Base-by-base conservation (phyloP, 2,888 invertebrate genomes). In the Ephialtes manifestator region DNA sequence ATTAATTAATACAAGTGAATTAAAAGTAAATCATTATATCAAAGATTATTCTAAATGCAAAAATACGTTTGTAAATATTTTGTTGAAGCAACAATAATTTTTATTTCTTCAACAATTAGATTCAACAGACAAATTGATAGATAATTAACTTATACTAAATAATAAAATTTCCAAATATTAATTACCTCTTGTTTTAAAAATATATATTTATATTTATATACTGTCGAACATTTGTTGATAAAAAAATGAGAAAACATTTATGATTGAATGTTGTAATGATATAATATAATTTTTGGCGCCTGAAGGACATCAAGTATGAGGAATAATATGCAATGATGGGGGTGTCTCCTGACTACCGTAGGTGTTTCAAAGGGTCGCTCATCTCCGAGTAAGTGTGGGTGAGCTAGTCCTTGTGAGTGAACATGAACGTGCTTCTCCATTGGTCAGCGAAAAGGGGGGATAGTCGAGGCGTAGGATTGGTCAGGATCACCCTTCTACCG, bases 361-460 rank as follows among this genome's bases (percentile, higher is more conserved):
- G 74, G 76, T 81, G 81, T 78, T 74, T 11, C 78, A 68, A 78
- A 81, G 81, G 84, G 84, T 81, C 74, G 74, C 60, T 75, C 55
- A 39, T 70, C 28, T 20, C 24, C 15, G 70, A 5, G 76, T 75
- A 58, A 55, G 68, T 48, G 60, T 28, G 63, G 63, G 43, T 58
- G 48, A 82, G 28, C 58, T 55, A 39, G 81, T 43, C 79, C 53
- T 53, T 15, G 71, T 76, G 85, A 79, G 76, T 72, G 80, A 82
- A 71, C 39, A 53, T 78, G 63, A 83, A 78, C 83, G 88, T 85
- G 89, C 86, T 86, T 86, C 87, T 90, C 91, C 90, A 94, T 94
- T 94, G 94, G 94, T 93, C 94, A 94, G 90, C 88, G 81, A 77
- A 87, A 88, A 88, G 87, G 90, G 91, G 91, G 93, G 91, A 91